Evolutionary conservation across 2,797 vertebrate species (phyloP), one percentile per base, ranked within the genome.

Genomic region (Lagorchestes hirsutus): DNA sequence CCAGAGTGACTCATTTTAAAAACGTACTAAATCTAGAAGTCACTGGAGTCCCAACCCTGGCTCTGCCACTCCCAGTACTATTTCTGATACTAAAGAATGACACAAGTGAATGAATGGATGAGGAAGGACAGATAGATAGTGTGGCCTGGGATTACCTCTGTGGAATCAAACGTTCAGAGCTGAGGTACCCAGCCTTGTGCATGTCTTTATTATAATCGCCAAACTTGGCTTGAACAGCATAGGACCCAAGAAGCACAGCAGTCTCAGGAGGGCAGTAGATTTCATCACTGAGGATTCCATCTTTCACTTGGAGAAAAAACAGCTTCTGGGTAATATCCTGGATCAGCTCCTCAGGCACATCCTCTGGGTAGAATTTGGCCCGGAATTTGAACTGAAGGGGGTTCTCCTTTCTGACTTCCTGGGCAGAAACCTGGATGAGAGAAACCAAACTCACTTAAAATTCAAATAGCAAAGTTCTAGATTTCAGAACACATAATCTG

Each of bases 271-370:
- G 99, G 93, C 99, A 99, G 98, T 99, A 99, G 94, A 99, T 99
- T 97, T 99, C 99, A 1, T 99, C 99, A 0, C 99, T 99, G 94
- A 99, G 99, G 96, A 99, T 99, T 52, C 98, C 97, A 5, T 99
- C 99, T 98, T 99, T 99, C 98, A 99, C 99, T 97, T 99, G 99
- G 90, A 99, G 98, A 98, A 99, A 99, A 99, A 99, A 99, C 0
- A 99, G 99, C 99, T 99, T 99, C 99, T 99, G 99, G 0, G 99
- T 99, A 98, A 99, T 99, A 93, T 99, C 99, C 98, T 99, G 99
- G 98, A 99, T 99, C 97, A 99, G 99, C 98, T 99, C 99, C 97
- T 99, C 99, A 0, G 99, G 92, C 95, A 99, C 99, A 0, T 99
- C 99, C 96, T 99, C 99, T 0, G 99, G 99, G 98, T 99, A 99